phyloP scores from a whole-genome alignment of 2,888 invertebrate species.

The Cetonia aurata region DNA sequence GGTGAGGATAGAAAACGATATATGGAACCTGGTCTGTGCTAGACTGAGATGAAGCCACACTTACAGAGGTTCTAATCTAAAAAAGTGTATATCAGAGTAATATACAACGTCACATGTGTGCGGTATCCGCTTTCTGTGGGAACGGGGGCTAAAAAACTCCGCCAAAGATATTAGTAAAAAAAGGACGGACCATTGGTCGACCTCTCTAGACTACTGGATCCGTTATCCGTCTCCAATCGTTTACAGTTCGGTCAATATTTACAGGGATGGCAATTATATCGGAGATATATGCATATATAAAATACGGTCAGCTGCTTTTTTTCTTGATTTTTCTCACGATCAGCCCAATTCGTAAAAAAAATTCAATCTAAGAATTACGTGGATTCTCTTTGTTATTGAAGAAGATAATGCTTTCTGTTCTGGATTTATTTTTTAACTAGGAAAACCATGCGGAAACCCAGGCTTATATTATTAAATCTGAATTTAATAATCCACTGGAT shows the following conservation, averaged over 20 bases:
- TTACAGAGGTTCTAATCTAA: slow-evolving; percentile 45
- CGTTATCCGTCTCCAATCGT: slow-evolving; percentile 57
- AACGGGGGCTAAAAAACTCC: slow-evolving; percentile 60
- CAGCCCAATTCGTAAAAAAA: slow-evolving; percentile 12
- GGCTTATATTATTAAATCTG: too few species aligned
- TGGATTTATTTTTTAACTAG: too few species aligned
- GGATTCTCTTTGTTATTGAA: too few species aligned
- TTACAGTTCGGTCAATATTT: slow-evolving; percentile 65
- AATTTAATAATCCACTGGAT: too few species aligned
- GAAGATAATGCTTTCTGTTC: too few species aligned
- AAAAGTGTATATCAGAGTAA: slow-evolving; percentile 54
- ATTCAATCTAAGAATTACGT: neutral
- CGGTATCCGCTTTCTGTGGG: slow-evolving; percentile 63
- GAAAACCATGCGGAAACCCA: too few species aligned
- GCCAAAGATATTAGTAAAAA: slow-evolving; percentile 48
- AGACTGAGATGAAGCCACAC: slow-evolving; percentile 43
- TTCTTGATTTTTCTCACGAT: slow-evolving; percentile 36
- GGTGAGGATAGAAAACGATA: slow-evolving; percentile 20
- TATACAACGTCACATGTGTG: slow-evolving; percentile 58
- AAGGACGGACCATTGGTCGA: slow-evolving; percentile 51
- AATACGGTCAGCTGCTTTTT: slow-evolving; percentile 38
- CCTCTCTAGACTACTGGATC: slow-evolving; percentile 50
- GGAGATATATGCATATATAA: slow-evolving; percentile 8
- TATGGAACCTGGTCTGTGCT: slow-evolving; percentile 21
- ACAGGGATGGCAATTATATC: slow-evolving; percentile 44